Evolutionary conservation across 2,888 invertebrate species (phyloP), one percentile per base, ranked within the genome.

Genomic region (Patella ulyssiponensis): DNA sequence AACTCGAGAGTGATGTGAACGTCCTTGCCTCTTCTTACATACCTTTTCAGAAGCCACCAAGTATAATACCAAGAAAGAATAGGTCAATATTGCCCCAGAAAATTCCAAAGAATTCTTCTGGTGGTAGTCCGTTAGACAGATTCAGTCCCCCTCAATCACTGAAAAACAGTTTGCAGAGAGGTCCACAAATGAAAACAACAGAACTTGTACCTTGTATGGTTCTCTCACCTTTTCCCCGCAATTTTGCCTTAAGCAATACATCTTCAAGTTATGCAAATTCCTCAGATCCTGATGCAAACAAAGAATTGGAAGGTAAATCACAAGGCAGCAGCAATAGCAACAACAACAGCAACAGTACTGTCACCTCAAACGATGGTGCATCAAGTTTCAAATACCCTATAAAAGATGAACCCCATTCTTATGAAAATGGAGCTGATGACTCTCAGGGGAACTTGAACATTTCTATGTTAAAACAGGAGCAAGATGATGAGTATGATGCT

Each of bases 141-240:
- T 69, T 64, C 44, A 58, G 27, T 69, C 69, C 73, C 0, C 73
- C 73, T 44, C 44, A 44, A 11, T 64, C 64, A 23, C 64, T 64
- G 20, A 64, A 64, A n/a, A 51, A 44, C 44, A 44, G 44, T 9
- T 51, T 14, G 27, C 72, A 33, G 20, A 71, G 73, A 23, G 73
- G 73, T 69, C 53, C 27, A 64, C 53, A 69, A 12, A 69, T 44
- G 51, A 73, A 77, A 15, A 51, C 64, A 20, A 69, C 73, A 17
- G 77, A 77, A 11, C 56, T 56, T 12, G 56, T 56, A 9, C 54
- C 56, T 11, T 71, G 76, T 51, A 76, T 70, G 15, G 33, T 58
- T 54, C 54, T 56, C 9, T 70, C 76, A 14, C 44, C 52, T 7
- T 71, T 52, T 51, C 71, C 71, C 15, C 69, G 53, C 15, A 54